phyloP scores from a whole-genome alignment of 2,797 vertebrate genomes.

The Chaetodon trifasciatus region DNA sequence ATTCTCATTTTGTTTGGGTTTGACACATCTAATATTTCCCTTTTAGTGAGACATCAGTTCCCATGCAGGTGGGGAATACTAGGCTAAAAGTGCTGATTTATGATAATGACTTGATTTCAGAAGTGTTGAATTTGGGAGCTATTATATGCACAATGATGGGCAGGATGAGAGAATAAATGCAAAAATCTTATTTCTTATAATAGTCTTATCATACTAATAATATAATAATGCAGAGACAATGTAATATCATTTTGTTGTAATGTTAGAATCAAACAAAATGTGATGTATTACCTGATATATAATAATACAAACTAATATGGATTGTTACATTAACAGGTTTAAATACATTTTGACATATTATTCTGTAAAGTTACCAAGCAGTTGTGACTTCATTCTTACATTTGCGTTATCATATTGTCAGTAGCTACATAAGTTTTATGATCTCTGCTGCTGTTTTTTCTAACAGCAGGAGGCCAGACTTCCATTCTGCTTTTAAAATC shows the following conservation, averaged over 20 bases:
- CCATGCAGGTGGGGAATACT: not conserved
- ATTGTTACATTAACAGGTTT: not conserved
- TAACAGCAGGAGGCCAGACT: not conserved
- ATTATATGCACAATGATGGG: not conserved
- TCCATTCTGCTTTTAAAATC: conserved; percentile 13
- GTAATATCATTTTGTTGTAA: not conserved
- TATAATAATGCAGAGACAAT: not conserved
- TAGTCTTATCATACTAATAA: not conserved
- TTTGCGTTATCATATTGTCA: not conserved
- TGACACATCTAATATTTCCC: conserved; percentile 3
- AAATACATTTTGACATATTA: not conserved
- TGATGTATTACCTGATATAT: not conserved
- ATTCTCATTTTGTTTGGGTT: conserved; percentile 28
- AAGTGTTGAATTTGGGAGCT: not conserved
- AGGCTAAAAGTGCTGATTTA: not conserved
- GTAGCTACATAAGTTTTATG: not conserved
- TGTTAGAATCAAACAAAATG: not conserved
- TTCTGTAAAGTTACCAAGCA: not conserved
- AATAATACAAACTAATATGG: not conserved
- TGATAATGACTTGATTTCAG: conserved; percentile 3
- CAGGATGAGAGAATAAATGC: not conserved
- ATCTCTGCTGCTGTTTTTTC: not conserved
- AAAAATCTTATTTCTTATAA: not conserved
- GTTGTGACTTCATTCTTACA: not conserved
- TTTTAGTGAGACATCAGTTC: not conserved